A percentile compares a stretch with the other conserved stretches of the same genome.
These are phyloP conservation scores for Syngnathus rostellatus DNA, from an alignment of 2,797 vertebrate genomes.

Conservation along the genomic window DNA sequence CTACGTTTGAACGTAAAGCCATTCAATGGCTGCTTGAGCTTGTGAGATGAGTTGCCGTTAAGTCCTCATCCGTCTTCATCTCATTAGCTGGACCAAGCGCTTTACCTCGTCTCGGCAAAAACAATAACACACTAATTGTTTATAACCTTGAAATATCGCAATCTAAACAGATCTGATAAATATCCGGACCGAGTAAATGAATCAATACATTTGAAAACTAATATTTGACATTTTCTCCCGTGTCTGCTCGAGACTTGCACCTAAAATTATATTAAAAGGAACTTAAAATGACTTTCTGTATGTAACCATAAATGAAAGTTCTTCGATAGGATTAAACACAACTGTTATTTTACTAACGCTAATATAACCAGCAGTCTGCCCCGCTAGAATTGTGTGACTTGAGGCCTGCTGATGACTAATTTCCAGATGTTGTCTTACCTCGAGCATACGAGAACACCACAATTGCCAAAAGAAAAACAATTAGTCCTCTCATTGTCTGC, in stretches of 20 bases:
- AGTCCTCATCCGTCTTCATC: constrained; percentile 56
- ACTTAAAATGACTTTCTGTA: background rate
- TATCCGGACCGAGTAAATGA: too few relatives aligned
- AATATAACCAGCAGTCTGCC: background rate
- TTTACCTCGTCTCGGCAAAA: constrained; percentile 15
- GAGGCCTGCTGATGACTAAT: background rate
- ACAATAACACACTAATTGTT: constrained; percentile 5
- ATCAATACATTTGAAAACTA: background rate
- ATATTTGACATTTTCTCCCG: background rate
- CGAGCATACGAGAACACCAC: constrained; percentile 31
- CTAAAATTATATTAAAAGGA: background rate
- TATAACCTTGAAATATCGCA: background rate
- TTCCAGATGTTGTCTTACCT: constrained; percentile 42
- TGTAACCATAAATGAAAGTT: background rate
- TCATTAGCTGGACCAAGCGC: constrained; percentile 41
- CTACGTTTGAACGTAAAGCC: background rate
- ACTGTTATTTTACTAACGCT: background rate
- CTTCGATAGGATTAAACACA: background rate
- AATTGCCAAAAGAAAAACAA: constrained; percentile 44
- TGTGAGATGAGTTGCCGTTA: constrained; percentile 17
- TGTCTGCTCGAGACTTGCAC: too few relatives aligned
- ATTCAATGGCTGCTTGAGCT: background rate
- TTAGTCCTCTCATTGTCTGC: constrained; percentile 45
- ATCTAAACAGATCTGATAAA: background rate
- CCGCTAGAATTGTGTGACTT: background rate